Percentiles rank a stretch among this genome's conserved stretches.
Evolutionary conservation across 2,797 vertebrate genomes (phyloP).

Genomic region (Serranus cabrilla): DNA sequence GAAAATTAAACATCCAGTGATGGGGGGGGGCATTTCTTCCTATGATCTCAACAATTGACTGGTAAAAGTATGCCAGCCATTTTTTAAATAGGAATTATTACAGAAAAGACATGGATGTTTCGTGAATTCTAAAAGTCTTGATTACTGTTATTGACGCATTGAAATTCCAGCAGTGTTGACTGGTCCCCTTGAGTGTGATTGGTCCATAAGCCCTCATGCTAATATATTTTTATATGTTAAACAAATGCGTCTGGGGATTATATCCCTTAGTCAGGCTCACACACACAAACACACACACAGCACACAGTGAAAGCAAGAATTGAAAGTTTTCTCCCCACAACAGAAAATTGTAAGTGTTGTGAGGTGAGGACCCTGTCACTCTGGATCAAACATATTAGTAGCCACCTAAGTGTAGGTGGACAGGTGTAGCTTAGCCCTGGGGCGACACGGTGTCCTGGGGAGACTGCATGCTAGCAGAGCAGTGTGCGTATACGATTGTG

Average conservation of each 20-base stretch:
- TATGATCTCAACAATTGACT: constrained; percentile 54
- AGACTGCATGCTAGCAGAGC: constrained; percentile 51
- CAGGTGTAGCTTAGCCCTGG: constrained; percentile 69
- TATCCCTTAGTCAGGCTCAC: neutral
- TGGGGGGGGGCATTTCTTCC: constrained; percentile 18
- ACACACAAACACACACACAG: constrained; percentile 2
- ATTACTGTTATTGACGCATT: constrained; percentile 19
- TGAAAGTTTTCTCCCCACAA: constrained; percentile 48
- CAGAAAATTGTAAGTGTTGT: constrained; percentile 58
- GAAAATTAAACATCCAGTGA: constrained; percentile 68
- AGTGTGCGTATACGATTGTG: constrained; percentile 46
- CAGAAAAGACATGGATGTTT: constrained; percentile 14
- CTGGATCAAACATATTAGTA: constrained; percentile 74
- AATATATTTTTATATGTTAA: constrained; percentile 23
- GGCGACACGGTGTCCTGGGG: constrained; percentile 58
- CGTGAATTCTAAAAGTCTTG: constrained; percentile 18
- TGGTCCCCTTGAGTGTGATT: constrained; percentile 13
- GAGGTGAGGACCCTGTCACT: constrained; percentile 75
- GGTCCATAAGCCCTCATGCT: constrained; percentile 3
- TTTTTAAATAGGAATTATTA: constrained; percentile 24
- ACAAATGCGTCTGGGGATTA: constrained; percentile 18
- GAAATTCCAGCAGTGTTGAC: constrained; percentile 17
- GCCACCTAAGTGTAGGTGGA: constrained; percentile 67
- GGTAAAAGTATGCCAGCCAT: constrained; percentile 34
- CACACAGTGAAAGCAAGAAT: constrained; percentile 18